These are phyloP conservation scores for Malurus elegans DNA, from an alignment of 2,113 vertebrate species.

Conservation along the genomic window DNA sequence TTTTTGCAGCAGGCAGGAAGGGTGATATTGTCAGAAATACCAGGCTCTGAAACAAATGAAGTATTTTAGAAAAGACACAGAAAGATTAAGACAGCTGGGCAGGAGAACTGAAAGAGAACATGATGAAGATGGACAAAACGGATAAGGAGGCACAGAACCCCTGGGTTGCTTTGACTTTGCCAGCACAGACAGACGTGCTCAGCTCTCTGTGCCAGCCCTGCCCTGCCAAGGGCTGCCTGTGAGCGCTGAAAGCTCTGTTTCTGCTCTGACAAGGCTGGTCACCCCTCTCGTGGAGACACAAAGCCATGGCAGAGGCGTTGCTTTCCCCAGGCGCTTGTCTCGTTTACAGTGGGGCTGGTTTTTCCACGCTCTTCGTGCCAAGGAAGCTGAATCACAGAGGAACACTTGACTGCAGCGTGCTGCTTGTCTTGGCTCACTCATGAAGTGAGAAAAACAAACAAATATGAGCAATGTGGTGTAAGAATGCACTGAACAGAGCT, in stretches of 20 bases:
- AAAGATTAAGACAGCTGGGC: constrained; percentile 23
- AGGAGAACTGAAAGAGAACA: not conserved
- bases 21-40: constrained; percentile 57
- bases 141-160: constrained; percentile 28
- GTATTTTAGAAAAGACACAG: constrained; percentile 54
- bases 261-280: not conserved
- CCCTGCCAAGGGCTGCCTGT: not conserved
- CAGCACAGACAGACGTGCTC: not conserved
- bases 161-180: not conserved
- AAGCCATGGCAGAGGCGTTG: not conserved
- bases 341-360: not conserved
- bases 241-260: not conserved
- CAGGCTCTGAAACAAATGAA: constrained; percentile 20
- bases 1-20: constrained; percentile 68
- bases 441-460: not conserved
- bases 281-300: not conserved
- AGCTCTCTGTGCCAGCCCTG: not conserved
- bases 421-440: not conserved
- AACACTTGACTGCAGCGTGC: not conserved
- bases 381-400: not conserved
- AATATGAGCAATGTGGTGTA: not conserved
- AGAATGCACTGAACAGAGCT: not conserved
- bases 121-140: constrained; percentile 33
- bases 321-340: not conserved
- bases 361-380: not conserved